Evolutionary conservation across 2,113 vertebrate species (phyloP).

Genomic region (Engystomops pustulosus): DNA sequence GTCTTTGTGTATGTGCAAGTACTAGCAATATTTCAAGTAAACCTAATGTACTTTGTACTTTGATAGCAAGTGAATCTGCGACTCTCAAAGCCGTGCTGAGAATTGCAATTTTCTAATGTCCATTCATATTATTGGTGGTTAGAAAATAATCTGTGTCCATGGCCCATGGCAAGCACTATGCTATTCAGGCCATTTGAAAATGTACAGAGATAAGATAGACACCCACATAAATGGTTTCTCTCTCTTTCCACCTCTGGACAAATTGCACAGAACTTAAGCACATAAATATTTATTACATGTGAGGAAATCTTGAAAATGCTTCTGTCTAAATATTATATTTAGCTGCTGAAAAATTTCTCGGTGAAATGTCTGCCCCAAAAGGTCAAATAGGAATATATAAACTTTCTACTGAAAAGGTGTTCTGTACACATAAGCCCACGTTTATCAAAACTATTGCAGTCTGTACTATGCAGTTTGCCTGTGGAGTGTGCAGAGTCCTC

Average conservation of each 20-base stretch:
- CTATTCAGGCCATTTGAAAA: constrained; percentile 55
- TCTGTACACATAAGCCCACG: too few relatives aligned
- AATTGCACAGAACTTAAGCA: constrained; percentile 22
- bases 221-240: neutral
- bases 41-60: constrained; percentile 52
- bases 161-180: neutral
- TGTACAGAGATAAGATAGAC: constrained; percentile 52
- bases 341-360: too few relatives aligned
- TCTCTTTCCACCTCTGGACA: constrained; percentile 44
- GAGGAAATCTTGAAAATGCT: neutral
- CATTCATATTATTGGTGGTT: constrained; percentile 54
- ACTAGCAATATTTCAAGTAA: constrained; percentile 15
- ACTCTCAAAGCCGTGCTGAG: constrained; percentile 31
- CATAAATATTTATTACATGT: constrained; percentile 49
- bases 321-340: too few relatives aligned
- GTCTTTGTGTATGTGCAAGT: constrained; percentile 49
- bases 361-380: too few relatives aligned
- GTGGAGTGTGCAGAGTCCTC: too few relatives aligned
- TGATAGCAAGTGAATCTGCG: neutral
- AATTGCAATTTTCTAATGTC: constrained; percentile 60
- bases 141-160: constrained; percentile 47
- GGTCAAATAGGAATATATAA: too few relatives aligned
- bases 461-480: too few relatives aligned
- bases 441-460: too few relatives aligned
- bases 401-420: too few relatives aligned